Base-by-base conservation (phyloP, 1,140 invertebrate species). In the Zophobas morio region DNA sequence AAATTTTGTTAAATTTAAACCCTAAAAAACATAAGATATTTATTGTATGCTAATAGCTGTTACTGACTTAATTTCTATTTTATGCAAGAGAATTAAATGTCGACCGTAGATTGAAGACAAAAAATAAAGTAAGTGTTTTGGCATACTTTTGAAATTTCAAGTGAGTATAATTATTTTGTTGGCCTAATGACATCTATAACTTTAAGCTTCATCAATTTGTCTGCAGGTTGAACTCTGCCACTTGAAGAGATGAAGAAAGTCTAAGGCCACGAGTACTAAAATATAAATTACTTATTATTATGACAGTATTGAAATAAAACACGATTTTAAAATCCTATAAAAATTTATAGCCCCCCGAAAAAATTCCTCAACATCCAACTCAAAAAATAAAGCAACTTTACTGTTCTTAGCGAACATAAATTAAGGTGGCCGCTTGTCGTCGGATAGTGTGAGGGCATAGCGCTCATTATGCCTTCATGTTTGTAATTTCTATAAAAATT, bases 251-350 rank as follows among this genome's bases (percentile, higher is more conserved):
- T 42, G 37, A 42, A 32, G 37, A 42, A 63, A 63, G 35, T 63
- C 32, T 63, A 1, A 20, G 3, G 60, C 60, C 39, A 66, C 6
- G 39, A 66, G 60, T 39, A 66, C 60, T 66, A 66, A 66, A 20
- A 66, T 40, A 66, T 66, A 66, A 66, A 66, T 66, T 40, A 66
- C 60, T 66, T 66, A 40, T 66, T 66, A 66, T 66, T 66, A 66
- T 66, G 60, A 66, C 60, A 66, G 60, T 66, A 66, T 66, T 66
- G 60, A 66, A 66, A 66, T 66, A 66, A 66, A 66, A 66, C 60
- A 66, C 60, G 60, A 66, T 66, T 66, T 66, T 66, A 66, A 66
- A 66, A 66, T 46, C 60, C 60, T 66, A 40, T 66, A 66, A 66
- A 66, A 66, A 66, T 66, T 66, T 66, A 66, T 66, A 66, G 36